Evolutionary conservation across 2,888 invertebrate species (phyloP), one percentile per base, ranked within the genome.

Genomic region (Notocelia uddmanniana): DNA sequence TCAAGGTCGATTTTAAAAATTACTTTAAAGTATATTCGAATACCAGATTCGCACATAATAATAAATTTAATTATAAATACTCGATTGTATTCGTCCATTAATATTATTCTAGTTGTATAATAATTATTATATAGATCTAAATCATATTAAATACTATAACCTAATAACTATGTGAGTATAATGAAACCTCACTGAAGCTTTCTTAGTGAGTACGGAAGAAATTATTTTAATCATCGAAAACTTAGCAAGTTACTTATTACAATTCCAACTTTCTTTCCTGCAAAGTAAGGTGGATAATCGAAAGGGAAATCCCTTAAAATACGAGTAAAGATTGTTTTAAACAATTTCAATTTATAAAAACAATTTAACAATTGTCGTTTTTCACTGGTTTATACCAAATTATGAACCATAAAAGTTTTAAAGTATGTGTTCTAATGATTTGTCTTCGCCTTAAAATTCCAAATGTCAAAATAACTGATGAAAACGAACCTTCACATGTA

Each of bases 141-240:
- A 21, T 54, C 10, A 54, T 21, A 52, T 21, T 52, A 21, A 52
- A 52, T n/a, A 5, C 45, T 13, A 45, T 13, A 3, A 45, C 15
- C n/a, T n/a, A 21, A 21, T 23, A 54, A 54, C 13, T 54, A 26
- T 55, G 26, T 55, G 55, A 55, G 26, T 55, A 55, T 55, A 55
- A 2, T 55, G 15, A 8, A n/a, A n/a, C n/a, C 23, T n/a, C 23
- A 55, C 9, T 55, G 15, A 45, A n/a, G 45, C n/a, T n/a, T n/a
- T 45, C 41, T 45, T 45, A 45, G 45, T n/a, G 45, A 6, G 8
- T 45, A n/a, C 6, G n/a, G 45, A 8, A 13, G 45, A 45, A 45
- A 45, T 6, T 45, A 45, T 6, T 3, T 45, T 13, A 6, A 45
- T 45, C 45, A 45, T n/a, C 45, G 45, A 45, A 45, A 45, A 45